A percentile compares a stretch with the other conserved stretches of the same genome.
Evolutionary conservation across 2,113 vertebrate genomes (phyloP).

Genomic region (Entelurus aequoreus): DNA sequence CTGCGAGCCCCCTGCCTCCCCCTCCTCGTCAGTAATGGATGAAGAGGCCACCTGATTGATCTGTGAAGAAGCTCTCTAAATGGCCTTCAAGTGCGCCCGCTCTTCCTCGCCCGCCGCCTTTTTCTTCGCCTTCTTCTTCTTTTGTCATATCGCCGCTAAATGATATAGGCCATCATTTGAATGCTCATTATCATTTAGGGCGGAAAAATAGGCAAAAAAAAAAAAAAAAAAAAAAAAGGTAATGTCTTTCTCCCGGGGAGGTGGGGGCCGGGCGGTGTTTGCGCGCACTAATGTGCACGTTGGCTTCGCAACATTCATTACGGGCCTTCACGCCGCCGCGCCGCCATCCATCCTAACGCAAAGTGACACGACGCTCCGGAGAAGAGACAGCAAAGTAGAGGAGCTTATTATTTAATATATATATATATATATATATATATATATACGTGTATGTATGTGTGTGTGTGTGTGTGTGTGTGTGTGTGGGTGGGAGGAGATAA

Average conservation of each 20-base stretch:
- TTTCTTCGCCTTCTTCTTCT: conserved; percentile 2
- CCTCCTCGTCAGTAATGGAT: conserved; percentile 63
- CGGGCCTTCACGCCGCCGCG: conserved; percentile 18
- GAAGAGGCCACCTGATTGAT: conserved; percentile 69
- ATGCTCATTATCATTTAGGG: conserved; percentile 78
- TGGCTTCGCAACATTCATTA: conserved; percentile 69
- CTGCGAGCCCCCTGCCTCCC: conserved; percentile 16
- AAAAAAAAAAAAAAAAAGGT: conserved; percentile 42
- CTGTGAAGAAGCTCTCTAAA: conserved; percentile 57
- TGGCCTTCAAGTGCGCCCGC: conserved; percentile 40
- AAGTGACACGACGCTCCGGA: conserved; percentile 76
- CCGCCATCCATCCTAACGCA: conserved; percentile 67
- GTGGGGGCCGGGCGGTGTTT: conserved; percentile 57
- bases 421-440: neutral
- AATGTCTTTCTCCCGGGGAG: conserved; percentile 65
- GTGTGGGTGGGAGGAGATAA: conserved; percentile 65
- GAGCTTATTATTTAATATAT: conserved; percentile 66
- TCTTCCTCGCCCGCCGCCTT: neutral
- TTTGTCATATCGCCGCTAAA: conserved; percentile 67
- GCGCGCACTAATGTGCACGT: conserved; percentile 63
- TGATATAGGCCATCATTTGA: conserved; percentile 73
- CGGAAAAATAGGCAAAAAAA: conserved; percentile 62
- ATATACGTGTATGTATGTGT: conserved; percentile 35
- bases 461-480: conserved; percentile 26
- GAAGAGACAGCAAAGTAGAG: conserved; percentile 49